Conservation (phyloP, 2,888 invertebrate genomes). For the Drosophila cognata region DNA sequence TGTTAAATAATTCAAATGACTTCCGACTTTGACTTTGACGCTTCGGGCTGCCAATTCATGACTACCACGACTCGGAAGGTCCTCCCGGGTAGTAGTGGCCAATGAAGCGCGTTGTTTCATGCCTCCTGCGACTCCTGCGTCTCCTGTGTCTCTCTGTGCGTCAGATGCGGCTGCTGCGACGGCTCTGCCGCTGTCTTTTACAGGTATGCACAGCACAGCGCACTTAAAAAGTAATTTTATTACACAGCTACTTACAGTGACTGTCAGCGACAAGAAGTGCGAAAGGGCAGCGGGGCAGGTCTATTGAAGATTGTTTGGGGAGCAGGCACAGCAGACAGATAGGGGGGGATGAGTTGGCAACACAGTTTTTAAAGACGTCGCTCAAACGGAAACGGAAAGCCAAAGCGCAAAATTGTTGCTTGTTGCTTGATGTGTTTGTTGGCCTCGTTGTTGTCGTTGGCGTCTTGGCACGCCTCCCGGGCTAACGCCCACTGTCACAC, state of each 20-base stretch:
- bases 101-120: conserved; percentile 39
- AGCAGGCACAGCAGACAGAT: not conserved
- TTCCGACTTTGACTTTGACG: conserved; percentile 74
- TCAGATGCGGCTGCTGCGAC: not conserved
- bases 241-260: conserved; percentile 75
- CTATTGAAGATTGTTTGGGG: conserved; percentile 4
- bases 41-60: conserved; percentile 39
- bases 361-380: conserved; percentile 50
- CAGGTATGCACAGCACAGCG: conserved; percentile 71
- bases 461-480: conserved; percentile 32
- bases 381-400: conserved; percentile 61
- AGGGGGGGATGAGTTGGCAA: conserved; percentile 14
- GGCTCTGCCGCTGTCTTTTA: not conserved
- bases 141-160: not conserved
- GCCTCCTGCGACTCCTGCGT: not conserved
- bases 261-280: conserved; percentile 45
- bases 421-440: conserved; percentile 33
- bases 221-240: conserved; percentile 81
- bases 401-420: conserved; percentile 58
- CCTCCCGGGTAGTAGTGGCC: not conserved
- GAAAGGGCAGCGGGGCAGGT: conserved; percentile 24
- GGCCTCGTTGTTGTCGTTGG: conserved; percentile 14
- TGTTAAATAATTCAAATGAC: conserved; percentile 75
- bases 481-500: conserved; percentile 67
- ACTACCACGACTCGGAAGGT: conserved; percentile 5